These are phyloP conservation scores for Hydrolagus colliei DNA, from an alignment of 2,797 vertebrate genomes.

Conservation along the genomic window DNA sequence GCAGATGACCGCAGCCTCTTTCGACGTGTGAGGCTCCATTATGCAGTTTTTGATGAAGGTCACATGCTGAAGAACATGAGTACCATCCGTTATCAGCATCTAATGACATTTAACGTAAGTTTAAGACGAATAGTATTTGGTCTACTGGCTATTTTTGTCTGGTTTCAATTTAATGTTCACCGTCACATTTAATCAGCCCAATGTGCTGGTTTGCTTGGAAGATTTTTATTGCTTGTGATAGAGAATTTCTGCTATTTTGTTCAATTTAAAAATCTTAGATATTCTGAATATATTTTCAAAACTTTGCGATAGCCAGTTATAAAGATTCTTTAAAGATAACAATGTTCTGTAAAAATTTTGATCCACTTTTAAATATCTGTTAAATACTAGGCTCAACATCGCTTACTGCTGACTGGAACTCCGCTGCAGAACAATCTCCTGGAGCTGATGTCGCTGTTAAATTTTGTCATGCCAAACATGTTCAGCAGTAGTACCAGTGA, in stretches of 20 bases:
- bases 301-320: neutral
- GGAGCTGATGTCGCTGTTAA: slow-evolving; percentile 90
- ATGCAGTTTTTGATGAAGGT: slow-evolving; percentile 92
- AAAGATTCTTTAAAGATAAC: neutral
- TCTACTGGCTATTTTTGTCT: neutral
- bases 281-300: neutral
- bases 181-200: too few species aligned
- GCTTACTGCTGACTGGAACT: slow-evolving; percentile 86
- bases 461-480: slow-evolving; percentile 97
- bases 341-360: neutral
- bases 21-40: slow-evolving; percentile 73
- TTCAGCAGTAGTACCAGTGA: slow-evolving; percentile 85
- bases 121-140: neutral
- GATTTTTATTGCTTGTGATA: neutral
- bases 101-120: slow-evolving; percentile 92
- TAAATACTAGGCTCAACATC: slow-evolving; percentile 69
- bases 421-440: slow-evolving; percentile 92
- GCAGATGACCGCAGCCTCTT: slow-evolving; percentile 81
- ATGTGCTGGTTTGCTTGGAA: neutral
- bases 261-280: neutral
- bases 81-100: slow-evolving; percentile 82
- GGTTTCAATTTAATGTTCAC: neutral
- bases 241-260: neutral
- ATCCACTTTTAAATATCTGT: neutral
- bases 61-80: slow-evolving; percentile 99